A percentile compares a stretch with the other conserved stretches of the same genome.
phyloP scores from a whole-genome alignment of 2,113 vertebrate genomes.

The Anoplopoma fimbria region DNA sequence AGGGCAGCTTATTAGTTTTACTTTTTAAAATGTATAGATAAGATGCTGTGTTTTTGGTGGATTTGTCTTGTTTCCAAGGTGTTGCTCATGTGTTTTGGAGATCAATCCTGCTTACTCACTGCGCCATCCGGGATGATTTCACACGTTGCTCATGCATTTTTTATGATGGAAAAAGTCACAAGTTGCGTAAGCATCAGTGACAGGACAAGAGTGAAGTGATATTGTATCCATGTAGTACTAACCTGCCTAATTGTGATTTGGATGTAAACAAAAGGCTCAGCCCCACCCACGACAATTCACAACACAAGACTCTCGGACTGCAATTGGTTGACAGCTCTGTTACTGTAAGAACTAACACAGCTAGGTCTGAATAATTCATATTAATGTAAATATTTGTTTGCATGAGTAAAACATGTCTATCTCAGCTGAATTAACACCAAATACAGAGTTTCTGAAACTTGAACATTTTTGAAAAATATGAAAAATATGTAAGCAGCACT shows the following conservation, averaged over 20 bases:
- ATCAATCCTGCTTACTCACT: slow-evolving; percentile 48
- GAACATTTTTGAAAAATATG: not conserved
- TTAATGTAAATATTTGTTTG: not conserved
- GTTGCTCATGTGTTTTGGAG: not conserved
- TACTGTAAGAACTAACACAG: not conserved
- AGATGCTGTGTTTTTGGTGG: not conserved
- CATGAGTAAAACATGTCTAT: not conserved
- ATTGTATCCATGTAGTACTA: not conserved
- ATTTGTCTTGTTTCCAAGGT: slow-evolving; percentile 35
- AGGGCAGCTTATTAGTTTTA: not conserved
- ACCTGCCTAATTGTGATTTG: not conserved
- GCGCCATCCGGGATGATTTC: slow-evolving; percentile 11
- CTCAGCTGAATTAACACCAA: not conserved
- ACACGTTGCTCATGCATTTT: slow-evolving; percentile 67
- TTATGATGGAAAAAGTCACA: slow-evolving; percentile 73
- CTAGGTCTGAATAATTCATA: not conserved
- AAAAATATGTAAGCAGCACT: not conserved
- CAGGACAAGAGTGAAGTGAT: slow-evolving; percentile 8
- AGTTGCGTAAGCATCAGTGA: slow-evolving; percentile 6
- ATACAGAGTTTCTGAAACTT: not conserved
- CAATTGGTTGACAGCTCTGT: not conserved
- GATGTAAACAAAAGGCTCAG: slow-evolving; percentile 23
- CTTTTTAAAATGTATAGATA: not conserved
- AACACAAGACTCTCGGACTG: not conserved
- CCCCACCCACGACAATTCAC: not conserved